Percentiles rank a stretch among this genome's conserved stretches.
Conservation (phyloP, 2,797 vertebrate genomes). For the Toxotes lorentzi region DNA sequence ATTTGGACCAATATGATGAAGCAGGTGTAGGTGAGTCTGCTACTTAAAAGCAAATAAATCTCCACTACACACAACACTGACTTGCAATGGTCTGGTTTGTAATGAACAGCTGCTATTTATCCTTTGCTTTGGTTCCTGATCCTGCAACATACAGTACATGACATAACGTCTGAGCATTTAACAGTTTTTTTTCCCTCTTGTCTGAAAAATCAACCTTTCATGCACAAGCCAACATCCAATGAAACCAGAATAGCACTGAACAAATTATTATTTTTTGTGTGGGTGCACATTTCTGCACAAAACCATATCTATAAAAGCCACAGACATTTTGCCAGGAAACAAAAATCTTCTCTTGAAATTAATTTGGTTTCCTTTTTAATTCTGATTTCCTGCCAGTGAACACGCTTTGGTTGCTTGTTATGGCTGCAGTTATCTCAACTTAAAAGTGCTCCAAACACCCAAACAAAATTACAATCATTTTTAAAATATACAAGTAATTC, state of each 20-base stretch:
- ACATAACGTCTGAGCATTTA: no score
- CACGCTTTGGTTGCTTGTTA: background rate
- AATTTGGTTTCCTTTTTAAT: slow-evolving; percentile 30
- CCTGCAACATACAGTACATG: background rate
- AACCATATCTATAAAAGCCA: background rate
- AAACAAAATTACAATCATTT: no score
- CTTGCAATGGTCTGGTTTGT: background rate
- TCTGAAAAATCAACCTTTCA: background rate
- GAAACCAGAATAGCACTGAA: background rate
- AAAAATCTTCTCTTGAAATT: background rate
- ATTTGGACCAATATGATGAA: background rate
- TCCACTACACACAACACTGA: background rate
- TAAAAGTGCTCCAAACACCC: background rate
- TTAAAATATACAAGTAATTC: background rate
- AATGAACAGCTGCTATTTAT: background rate
- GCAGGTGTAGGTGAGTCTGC: background rate
- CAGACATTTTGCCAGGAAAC: slow-evolving; percentile 26
- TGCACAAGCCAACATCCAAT: background rate
- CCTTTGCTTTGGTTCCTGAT: background rate
- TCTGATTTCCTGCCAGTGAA: slow-evolving; percentile 29
- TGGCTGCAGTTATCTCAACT: background rate
- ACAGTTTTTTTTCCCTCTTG: no score
- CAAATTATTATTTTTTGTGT: background rate
- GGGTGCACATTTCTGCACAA: background rate
- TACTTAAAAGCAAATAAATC: background rate